These are phyloP conservation scores for Anguilla rostrata DNA, from an alignment of 2,113 vertebrate genomes.

Conservation along the genomic window DNA sequence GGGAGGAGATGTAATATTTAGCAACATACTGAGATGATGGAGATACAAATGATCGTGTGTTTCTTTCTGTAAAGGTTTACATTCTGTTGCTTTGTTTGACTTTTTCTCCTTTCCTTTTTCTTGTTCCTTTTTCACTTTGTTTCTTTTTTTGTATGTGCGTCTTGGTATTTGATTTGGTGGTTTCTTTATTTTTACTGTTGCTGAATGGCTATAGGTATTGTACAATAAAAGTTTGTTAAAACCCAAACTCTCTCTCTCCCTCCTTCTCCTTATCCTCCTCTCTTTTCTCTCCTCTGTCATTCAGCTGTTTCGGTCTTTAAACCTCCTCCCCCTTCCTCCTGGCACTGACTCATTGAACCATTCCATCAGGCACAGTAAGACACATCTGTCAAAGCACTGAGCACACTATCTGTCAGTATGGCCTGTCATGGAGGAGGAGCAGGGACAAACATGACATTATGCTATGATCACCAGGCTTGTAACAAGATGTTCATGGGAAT, in stretches of 20 bases:
- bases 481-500: background rate
- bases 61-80: too few species aligned
- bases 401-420: background rate
- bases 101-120: too few species aligned
- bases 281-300: conserved; percentile 1
- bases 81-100: too few species aligned
- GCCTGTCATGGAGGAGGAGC: background rate
- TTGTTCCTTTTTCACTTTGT: too few species aligned
- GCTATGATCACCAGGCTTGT: background rate
- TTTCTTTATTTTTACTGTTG: too few species aligned
- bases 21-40: too few species aligned
- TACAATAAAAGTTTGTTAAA: background rate
- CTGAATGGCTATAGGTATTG: too few species aligned
- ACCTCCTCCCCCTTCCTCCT: background rate
- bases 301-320: background rate
- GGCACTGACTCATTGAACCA: conserved; percentile 7
- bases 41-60: too few species aligned
- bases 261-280: background rate
- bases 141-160: too few species aligned
- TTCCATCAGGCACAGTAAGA: conserved; percentile 4
- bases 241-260: background rate
- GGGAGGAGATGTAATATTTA: too few species aligned
- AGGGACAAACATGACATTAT: background rate
- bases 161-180: too few species aligned
- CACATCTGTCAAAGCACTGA: conserved; percentile 13